Conservation (phyloP, 2,113 vertebrate species). For the Alaudala cheleensis region DNA sequence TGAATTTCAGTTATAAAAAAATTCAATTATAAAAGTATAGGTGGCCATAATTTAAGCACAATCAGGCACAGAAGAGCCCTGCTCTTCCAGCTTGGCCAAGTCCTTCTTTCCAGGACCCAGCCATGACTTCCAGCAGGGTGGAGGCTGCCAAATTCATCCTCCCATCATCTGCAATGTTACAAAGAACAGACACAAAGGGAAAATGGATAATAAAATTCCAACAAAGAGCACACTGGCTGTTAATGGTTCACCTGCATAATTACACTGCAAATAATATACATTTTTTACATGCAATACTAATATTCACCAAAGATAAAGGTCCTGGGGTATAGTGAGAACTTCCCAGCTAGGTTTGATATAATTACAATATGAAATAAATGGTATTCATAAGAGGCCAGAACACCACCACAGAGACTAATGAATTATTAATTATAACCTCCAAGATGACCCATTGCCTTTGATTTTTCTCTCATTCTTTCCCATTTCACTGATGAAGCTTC, state of each 20-base stretch:
- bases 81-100: not conserved
- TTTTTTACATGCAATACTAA: not conserved
- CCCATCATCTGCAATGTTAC: not conserved
- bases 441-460: not conserved
- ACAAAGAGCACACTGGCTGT: not conserved
- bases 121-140: not conserved
- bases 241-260: not conserved
- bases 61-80: not conserved
- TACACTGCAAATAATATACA: not conserved
- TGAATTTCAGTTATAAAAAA: not conserved
- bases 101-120: not conserved
- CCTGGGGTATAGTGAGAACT: not conserved
- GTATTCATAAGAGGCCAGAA: not conserved
- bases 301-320: not conserved
- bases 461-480: conserved; percentile 2
- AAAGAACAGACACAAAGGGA: not conserved
- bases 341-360: not conserved
- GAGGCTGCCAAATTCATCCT: not conserved
- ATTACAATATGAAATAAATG: not conserved
- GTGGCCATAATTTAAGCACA: not conserved
- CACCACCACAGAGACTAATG: not conserved
- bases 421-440: conserved; percentile 20
- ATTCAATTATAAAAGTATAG: not conserved
- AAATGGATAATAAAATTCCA: not conserved
- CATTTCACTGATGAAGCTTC: not conserved